These are phyloP conservation scores for Lithophane leautieri DNA, from an alignment of 2,888 invertebrate species.

Conservation along the genomic window DNA sequence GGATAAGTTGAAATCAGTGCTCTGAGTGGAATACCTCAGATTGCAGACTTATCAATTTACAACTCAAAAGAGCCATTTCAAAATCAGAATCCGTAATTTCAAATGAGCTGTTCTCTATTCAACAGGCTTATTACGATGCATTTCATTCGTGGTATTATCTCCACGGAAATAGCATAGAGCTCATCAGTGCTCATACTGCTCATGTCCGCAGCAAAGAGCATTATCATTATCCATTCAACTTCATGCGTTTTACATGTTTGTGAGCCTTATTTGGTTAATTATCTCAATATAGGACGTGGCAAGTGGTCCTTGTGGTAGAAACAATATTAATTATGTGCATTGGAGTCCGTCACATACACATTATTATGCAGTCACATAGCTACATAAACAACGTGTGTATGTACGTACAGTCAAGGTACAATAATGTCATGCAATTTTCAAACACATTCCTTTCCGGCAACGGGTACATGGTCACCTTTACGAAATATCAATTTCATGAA, in stretches of 20 bases:
- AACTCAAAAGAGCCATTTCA: constrained; percentile 7
- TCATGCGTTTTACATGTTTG: not conserved
- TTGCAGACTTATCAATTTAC: not conserved
- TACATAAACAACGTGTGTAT: not conserved
- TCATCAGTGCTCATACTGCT: constrained; percentile 21
- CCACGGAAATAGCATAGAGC: not conserved
- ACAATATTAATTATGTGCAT: not conserved
- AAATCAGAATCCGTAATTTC: constrained; percentile 1
- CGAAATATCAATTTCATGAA: not conserved
- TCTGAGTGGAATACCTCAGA: not conserved
- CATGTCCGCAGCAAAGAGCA: constrained; percentile 24
- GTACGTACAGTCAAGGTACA: not conserved
- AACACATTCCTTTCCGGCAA: not conserved
- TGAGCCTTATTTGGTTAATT: constrained; percentile 9
- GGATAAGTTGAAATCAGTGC: too few species aligned
- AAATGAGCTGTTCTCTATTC: constrained; percentile 1
- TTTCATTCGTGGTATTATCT: constrained; percentile 15
- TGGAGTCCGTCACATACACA: not conserved
- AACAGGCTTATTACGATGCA: constrained; percentile 28
- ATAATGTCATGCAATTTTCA: not conserved
- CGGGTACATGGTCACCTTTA: not conserved
- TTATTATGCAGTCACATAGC: not conserved
- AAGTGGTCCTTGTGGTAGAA: too few species aligned
- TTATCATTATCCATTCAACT: constrained; percentile 32
- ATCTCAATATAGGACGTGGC: not conserved